Percentiles rank a stretch among this genome's conserved stretches.
Conservation (phyloP, 2,797 vertebrate species). For the Lutjanus campechanus region DNA sequence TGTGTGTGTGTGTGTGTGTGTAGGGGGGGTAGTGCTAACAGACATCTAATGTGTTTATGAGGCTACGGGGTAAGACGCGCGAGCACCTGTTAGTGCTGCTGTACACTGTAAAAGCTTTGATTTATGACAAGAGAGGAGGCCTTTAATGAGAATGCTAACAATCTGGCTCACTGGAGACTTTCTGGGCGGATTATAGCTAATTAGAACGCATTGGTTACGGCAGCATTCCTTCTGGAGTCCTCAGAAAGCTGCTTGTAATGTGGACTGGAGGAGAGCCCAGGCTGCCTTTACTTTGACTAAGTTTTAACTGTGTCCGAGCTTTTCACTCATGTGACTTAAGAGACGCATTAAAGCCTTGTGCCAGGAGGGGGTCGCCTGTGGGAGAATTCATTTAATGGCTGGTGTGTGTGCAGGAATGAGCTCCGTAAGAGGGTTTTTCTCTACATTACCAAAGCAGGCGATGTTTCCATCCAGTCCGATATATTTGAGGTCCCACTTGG, state of each 20-base stretch:
- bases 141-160: constrained; percentile 86
- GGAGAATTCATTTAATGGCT: constrained; percentile 30
- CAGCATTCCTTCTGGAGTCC: constrained; percentile 81
- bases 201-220: constrained; percentile 86
- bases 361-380: constrained; percentile 20
- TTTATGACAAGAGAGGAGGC: constrained; percentile 83
- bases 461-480: constrained; percentile 99
- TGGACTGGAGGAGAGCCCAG: constrained; percentile 71
- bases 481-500: constrained; percentile 97
- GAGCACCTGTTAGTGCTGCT: constrained; percentile 77
- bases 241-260: constrained; percentile 78
- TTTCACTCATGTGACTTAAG: constrained; percentile 59
- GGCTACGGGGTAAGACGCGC: constrained; percentile 69
- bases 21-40: constrained; percentile 53
- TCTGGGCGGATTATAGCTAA: constrained; percentile 85
- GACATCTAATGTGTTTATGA: constrained; percentile 80
- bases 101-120: constrained; percentile 80
- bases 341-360: constrained; percentile 57
- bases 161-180: constrained; percentile 83
- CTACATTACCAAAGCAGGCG: constrained; percentile 93
- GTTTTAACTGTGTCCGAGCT: constrained; percentile 66
- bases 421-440: constrained; percentile 37
- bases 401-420: constrained; percentile 10
- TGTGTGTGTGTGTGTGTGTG: neutral
- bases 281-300: constrained; percentile 69